These are phyloP conservation scores for Volucella zonaria DNA, from an alignment of 2,888 invertebrate species.

Conservation along the genomic window DNA sequence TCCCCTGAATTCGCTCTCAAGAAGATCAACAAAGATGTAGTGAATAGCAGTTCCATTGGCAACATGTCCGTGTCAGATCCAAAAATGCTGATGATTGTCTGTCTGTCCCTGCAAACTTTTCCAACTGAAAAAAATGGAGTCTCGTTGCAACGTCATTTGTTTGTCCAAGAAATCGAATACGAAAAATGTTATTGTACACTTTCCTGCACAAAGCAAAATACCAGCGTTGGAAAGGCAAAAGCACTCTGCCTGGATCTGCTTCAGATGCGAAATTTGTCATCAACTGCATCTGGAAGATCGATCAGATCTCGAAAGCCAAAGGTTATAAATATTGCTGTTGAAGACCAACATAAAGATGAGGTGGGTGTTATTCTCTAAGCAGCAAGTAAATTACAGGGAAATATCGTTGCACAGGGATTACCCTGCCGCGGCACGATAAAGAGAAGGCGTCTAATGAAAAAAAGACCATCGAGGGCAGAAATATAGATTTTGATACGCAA, in stretches of 20 bases:
- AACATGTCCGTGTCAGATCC: not conserved
- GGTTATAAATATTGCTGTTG: too few relatives aligned
- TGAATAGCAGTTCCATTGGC: not conserved
- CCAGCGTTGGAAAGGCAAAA: conserved; percentile 7
- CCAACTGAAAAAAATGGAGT: conserved; percentile 20
- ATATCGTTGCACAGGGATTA: too few relatives aligned
- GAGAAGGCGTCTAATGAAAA: too few relatives aligned
- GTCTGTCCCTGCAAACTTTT: not conserved
- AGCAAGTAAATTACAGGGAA: too few relatives aligned
- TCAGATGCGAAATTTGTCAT: not conserved
- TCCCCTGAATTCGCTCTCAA: not conserved
- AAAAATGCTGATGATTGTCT: not conserved
- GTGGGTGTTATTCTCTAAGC: too few relatives aligned
- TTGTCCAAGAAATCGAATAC: not conserved
- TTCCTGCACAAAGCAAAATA: conserved; percentile 5
- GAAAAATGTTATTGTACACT: conserved; percentile 2
- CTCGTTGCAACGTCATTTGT: not conserved
- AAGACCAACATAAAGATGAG: too few relatives aligned
- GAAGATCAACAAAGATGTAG: not conserved
- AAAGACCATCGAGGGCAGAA: too few relatives aligned
- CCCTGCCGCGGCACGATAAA: too few relatives aligned
- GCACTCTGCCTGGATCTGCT: conserved; percentile 3
- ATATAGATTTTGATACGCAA: conserved; percentile 4
- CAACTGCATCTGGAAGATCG: conserved; percentile 3
- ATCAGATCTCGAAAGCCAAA: not conserved